Conservation (phyloP, 2,888 invertebrate genomes). For the Erannis defoliaria region DNA sequence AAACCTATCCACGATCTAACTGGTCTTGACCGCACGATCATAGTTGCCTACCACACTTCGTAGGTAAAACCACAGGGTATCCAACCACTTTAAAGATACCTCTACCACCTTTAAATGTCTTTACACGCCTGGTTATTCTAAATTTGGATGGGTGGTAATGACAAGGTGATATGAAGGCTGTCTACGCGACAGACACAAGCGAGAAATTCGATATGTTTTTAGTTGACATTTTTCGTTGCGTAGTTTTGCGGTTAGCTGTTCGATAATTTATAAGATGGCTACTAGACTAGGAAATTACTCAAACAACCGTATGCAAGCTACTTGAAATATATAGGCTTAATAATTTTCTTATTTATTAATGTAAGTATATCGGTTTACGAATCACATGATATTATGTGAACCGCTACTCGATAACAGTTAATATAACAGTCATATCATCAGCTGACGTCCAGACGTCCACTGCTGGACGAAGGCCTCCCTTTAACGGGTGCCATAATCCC, state of each 20-base stretch:
- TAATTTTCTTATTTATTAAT: too few relatives aligned
- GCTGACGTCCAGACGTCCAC: too few relatives aligned
- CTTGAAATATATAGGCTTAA: too few relatives aligned
- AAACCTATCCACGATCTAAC: slow-evolving; percentile 66
- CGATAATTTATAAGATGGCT: too few relatives aligned
- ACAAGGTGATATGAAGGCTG: slow-evolving; percentile 47
- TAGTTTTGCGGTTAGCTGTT: slow-evolving; percentile 41
- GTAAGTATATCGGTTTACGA: too few relatives aligned
- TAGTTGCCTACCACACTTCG: slow-evolving; percentile 58
- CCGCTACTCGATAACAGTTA: too few relatives aligned
- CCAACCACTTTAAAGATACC: slow-evolving; percentile 32
- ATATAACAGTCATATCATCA: too few relatives aligned
- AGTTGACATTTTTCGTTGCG: slow-evolving; percentile 31
- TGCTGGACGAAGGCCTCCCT: too few relatives aligned
- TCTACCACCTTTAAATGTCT: slow-evolving; percentile 23
- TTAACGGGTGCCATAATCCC: too few relatives aligned
- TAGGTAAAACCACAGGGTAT: slow-evolving; percentile 37
- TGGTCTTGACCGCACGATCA: slow-evolving; percentile 69
- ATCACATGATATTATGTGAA: too few relatives aligned
- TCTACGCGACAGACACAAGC: slow-evolving; percentile 33
- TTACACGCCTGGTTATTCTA: slow-evolving; percentile 30
- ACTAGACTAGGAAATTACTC: slow-evolving; percentile 12
- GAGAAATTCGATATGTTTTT: slow-evolving; percentile 40
- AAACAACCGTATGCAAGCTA: too few relatives aligned
- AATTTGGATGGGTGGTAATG: slow-evolving; percentile 28